Evolutionary conservation across 2,888 invertebrate species (phyloP), one percentile per base, ranked within the genome.

Genomic region (Drosophila siamana): DNA sequence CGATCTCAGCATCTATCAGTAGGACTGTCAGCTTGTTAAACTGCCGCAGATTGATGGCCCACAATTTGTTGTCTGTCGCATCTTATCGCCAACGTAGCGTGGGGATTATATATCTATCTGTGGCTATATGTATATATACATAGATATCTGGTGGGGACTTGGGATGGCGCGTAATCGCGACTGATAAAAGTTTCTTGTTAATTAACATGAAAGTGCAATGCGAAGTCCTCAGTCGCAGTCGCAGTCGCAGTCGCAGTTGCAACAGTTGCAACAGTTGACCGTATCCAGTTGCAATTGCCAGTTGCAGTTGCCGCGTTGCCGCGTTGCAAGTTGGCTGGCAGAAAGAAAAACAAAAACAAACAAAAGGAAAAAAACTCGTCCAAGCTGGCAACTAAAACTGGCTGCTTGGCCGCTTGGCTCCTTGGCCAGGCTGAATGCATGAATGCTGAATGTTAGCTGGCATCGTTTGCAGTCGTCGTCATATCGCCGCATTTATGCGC

Each of bases 401-500:
- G 59, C 76, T 67, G 56, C 57, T 56, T 48, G 46, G 51, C 61
- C 61, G 26, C 54, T 28, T 48, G 48, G n/a, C n/a, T n/a, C 47
- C 24, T n/a, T 19, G n/a, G 36, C n/a, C 8, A n/a, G 43, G 22
- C 9, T 43, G 43, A 11, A 6, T 16, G 46, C 40, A n/a, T 61
- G 61, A 44, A 61, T 54, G 71, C 24, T 24, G 24, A 6, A 6
- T 5, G 24, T 24, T 24, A 4, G 24, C 60, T 65, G 59, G 69
- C 78, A 74, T 56, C 69, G 74, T 51, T 69, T 50, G 55, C 61
- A 51, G 69, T 80, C 73, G 76, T 76, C 88, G 79, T 83, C 83
- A 88, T 86, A 88, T 83, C 74, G 87, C 65, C 89, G 83, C 89
- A 89, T 89, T 89, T 86, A 86, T 89, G 86, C 83, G 80, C 89